Evolutionary conservation across 2,888 invertebrate species (phyloP).

Genomic region (Diarsia mendica): DNA sequence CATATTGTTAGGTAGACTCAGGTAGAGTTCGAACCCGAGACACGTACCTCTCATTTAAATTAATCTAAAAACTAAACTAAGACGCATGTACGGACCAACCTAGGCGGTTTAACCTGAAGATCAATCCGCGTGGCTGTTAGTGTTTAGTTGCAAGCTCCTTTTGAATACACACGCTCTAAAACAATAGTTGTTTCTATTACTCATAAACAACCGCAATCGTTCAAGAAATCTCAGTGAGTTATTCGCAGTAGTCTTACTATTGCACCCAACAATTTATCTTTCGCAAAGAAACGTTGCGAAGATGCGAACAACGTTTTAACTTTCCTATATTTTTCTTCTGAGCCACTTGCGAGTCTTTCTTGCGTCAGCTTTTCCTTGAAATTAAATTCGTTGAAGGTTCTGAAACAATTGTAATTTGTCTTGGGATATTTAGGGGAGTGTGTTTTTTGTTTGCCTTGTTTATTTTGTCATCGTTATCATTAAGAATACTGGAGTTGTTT

Average conservation of each 20-base stretch:
- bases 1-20: too few relatives aligned
- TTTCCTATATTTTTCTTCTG: conserved; percentile 48
- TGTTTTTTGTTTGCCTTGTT: conserved; percentile 2
- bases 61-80: too few relatives aligned
- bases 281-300: conserved; percentile 31
- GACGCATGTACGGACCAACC: not conserved
- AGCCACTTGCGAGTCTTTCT: conserved; percentile 27
- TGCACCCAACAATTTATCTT: conserved; percentile 47
- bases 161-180: not conserved
- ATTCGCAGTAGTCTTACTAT: conserved; percentile 36
- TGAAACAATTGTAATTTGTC: conserved; percentile 48
- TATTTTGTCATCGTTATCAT: conserved; percentile 22
- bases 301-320: conserved; percentile 50
- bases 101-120: not conserved
- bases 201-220: conserved; percentile 24
- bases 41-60: too few relatives aligned
- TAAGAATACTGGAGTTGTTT: not conserved
- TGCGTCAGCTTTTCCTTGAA: conserved; percentile 34
- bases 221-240: conserved; percentile 30
- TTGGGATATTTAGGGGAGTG: conserved; percentile 18
- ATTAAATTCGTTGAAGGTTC: conserved; percentile 49
- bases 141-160: not conserved
- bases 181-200: not conserved
- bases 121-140: not conserved
- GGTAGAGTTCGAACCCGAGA: too few relatives aligned